phyloP scores from a whole-genome alignment of 2,113 vertebrate genomes.

The Dasyurus viverrinus region DNA sequence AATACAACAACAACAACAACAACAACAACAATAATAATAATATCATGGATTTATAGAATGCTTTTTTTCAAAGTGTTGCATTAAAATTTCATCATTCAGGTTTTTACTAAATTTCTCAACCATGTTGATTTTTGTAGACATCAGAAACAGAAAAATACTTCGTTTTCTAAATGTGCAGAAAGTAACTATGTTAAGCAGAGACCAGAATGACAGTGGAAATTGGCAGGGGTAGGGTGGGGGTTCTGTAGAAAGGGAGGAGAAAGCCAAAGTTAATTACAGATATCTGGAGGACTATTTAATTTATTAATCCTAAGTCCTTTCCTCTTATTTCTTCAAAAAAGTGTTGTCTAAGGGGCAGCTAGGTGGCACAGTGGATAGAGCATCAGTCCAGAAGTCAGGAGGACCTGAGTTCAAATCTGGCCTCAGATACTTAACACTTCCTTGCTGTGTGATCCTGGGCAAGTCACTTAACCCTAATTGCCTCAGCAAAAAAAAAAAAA shows the following conservation, averaged over 20 bases:
- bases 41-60: constrained; percentile 34
- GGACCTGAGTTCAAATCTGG: too few species aligned
- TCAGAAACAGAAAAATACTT: constrained; percentile 1
- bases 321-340: not conserved
- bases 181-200: constrained; percentile 28
- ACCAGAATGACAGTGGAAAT: constrained; percentile 2
- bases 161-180: constrained; percentile 11
- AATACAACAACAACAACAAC: too few species aligned
- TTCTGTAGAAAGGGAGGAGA: not conserved
- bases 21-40: constrained; percentile 24
- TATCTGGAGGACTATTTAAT: constrained; percentile 13
- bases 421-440: too few species aligned
- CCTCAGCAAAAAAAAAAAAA: not conserved
- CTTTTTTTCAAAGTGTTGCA: constrained; percentile 16
- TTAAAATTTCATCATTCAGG: constrained; percentile 42
- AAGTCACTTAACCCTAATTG: too few species aligned
- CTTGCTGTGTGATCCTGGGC: too few species aligned
- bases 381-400: too few species aligned
- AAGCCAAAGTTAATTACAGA: constrained; percentile 8
- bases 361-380: too few species aligned
- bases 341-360: not conserved
- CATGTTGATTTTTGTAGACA: constrained; percentile 1
- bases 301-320: not conserved
- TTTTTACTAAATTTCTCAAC: constrained; percentile 24
- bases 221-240: too few species aligned